Conservation (phyloP, 2,113 vertebrate genomes). For the Marmota flaviventris region DNA sequence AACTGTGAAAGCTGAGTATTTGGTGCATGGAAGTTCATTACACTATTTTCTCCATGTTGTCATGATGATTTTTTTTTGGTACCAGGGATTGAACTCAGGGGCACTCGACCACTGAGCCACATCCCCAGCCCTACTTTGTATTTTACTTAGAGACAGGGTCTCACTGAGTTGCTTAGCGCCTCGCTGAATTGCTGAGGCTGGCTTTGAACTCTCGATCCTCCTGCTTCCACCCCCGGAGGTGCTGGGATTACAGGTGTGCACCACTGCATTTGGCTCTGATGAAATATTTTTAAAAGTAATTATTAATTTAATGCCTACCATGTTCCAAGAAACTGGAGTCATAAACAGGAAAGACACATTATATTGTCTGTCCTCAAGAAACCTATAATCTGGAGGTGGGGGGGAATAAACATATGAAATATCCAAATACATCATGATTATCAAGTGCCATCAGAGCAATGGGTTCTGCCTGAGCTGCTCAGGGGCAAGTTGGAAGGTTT, state of each 20-base stretch:
- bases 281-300: conserved; percentile 7
- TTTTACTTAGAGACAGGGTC: too few relatives aligned
- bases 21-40: neutral
- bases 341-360: conserved; percentile 21
- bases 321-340: conserved; percentile 23
- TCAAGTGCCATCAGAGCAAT: neutral
- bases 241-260: too few relatives aligned
- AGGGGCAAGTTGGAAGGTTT: neutral
- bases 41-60: conserved; percentile 14
- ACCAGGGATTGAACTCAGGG: too few relatives aligned
- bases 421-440: neutral
- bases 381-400: neutral
- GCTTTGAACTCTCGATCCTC: too few relatives aligned
- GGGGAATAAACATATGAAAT: neutral
- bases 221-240: too few relatives aligned
- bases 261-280: neutral
- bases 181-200: too few relatives aligned
- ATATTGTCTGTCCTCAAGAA: neutral
- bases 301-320: conserved; percentile 1
- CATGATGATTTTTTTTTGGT: neutral
- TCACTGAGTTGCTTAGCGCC: too few relatives aligned
- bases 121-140: too few relatives aligned
- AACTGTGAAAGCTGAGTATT: neutral
- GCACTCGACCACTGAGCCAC: too few relatives aligned
- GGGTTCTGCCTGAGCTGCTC: neutral